These are phyloP conservation scores for Mustela nigripes DNA, from an alignment of 2,113 vertebrate genomes.

Conservation along the genomic window DNA sequence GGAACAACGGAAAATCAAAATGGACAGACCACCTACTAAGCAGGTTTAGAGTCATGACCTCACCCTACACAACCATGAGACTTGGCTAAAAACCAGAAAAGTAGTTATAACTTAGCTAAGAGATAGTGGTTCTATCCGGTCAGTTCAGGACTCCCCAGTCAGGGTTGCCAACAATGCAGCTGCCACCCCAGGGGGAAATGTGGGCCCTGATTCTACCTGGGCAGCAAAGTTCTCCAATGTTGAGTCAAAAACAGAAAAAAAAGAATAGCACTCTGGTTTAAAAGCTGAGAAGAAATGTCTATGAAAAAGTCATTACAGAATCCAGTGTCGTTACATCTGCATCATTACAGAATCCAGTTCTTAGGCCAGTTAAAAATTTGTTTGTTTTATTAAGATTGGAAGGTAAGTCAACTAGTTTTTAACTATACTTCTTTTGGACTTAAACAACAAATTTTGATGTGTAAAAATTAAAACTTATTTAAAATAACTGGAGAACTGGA, in stretches of 20 bases:
- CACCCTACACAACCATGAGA: slow-evolving; percentile 17
- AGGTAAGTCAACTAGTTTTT: slow-evolving; percentile 34
- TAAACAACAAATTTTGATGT: slow-evolving; percentile 10
- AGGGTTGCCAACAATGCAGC: not conserved
- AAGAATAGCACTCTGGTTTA: not conserved
- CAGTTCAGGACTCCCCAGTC: not conserved
- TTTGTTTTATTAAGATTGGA: slow-evolving; percentile 32
- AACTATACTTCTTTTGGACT: not conserved
- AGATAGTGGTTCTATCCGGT: not conserved
- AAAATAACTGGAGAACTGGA: slow-evolving; percentile 38
- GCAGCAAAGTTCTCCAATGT: not conserved
- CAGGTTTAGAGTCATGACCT: not conserved
- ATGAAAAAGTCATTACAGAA: slow-evolving; percentile 39
- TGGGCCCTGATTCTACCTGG: not conserved
- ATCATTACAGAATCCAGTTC: slow-evolving; percentile 32
- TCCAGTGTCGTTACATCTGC: not conserved
- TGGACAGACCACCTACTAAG: not conserved
- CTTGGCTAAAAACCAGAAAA: slow-evolving; percentile 15
- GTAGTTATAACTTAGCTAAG: not conserved
- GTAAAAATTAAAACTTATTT: not conserved
- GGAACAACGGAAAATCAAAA: slow-evolving; percentile 39
- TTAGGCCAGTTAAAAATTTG: not conserved
- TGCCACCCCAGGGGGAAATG: not conserved
- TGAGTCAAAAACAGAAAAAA: not conserved
- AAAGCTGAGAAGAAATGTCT: slow-evolving; percentile 3